phyloP scores from a whole-genome alignment of 2,113 vertebrate species.

The Proterorhinus semilunaris region DNA sequence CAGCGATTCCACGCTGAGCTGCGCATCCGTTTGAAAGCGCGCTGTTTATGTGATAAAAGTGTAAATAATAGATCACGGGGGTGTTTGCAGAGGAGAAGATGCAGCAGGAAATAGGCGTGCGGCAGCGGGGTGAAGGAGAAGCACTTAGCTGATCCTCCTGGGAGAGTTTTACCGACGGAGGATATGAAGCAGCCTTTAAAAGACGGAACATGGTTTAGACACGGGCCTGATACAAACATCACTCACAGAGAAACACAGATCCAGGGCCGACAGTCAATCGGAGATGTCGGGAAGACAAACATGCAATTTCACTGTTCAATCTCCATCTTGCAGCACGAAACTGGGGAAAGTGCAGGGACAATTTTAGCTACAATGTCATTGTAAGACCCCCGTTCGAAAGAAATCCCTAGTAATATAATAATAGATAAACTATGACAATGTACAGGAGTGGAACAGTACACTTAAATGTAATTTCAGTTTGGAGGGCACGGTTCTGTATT shows the following conservation, averaged over 20 bases:
- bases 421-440: too few relatives aligned
- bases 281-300: not conserved
- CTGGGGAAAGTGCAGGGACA: too few relatives aligned
- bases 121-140: not conserved
- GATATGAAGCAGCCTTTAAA: not conserved
- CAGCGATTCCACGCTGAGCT: not conserved
- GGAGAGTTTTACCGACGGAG: conserved; percentile 7
- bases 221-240: not conserved
- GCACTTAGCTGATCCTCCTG: conserved; percentile 2
- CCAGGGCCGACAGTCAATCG: not conserved
- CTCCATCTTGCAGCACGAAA: not conserved
- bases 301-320: not conserved
- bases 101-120: conserved; percentile 2
- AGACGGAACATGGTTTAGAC: conserved; percentile 3
- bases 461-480: too few relatives aligned
- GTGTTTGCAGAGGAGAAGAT: not conserved
- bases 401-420: too few relatives aligned
- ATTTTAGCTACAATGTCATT: too few relatives aligned
- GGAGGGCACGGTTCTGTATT: too few relatives aligned
- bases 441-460: too few relatives aligned
- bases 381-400: too few relatives aligned
- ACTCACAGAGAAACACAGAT: not conserved
- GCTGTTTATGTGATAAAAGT: conserved; percentile 12
- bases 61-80: conserved; percentile 3
- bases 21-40: not conserved